phyloP scores from a whole-genome alignment of 37 sponge, comb jelly and placozoan genomes.

The Aplysina aerophoba region DNA sequence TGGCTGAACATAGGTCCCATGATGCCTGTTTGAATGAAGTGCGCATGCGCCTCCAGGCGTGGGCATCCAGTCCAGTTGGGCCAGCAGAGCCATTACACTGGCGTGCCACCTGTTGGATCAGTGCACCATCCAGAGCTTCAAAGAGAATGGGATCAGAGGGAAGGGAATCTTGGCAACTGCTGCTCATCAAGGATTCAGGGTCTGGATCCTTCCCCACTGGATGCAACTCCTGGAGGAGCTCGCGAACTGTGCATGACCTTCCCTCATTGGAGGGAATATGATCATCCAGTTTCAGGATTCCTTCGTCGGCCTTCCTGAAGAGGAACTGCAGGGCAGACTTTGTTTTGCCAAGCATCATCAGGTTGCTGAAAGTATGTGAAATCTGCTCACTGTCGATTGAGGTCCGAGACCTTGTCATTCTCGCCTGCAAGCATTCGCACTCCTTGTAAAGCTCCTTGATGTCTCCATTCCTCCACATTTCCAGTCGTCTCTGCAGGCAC shows the following conservation, averaged over 20 bases:
- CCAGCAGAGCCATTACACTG: conserved; percentile 10
- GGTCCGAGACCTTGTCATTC: neutral
- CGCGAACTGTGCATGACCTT: neutral
- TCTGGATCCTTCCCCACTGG: neutral
- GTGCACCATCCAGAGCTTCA: neutral
- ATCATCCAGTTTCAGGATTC: neutral
- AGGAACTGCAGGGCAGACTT: conserved; percentile 10
- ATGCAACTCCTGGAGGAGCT: conserved; percentile 2
- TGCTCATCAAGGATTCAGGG: neutral
- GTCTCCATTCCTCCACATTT: neutral
- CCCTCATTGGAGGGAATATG: neutral
- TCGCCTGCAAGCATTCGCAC: neutral
- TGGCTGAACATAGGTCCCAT: neutral
- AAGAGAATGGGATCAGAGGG: conserved; percentile 13
- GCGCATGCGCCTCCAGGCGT: neutral
- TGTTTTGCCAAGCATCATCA: conserved; percentile 26
- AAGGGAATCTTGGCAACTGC: neutral
- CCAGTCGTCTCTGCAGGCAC: conserved; percentile 12
- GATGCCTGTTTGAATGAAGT: neutral
- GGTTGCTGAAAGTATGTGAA: neutral
- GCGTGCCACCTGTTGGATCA: neutral
- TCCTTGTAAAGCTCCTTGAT: conserved; percentile 11
- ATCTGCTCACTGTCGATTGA: neutral
- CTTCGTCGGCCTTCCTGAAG: conserved; percentile 13
- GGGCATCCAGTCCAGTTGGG: conserved; percentile 21